Evolutionary conservation across 2,113 vertebrate genomes (phyloP).

Genomic region (Pterocles burchelli): DNA sequence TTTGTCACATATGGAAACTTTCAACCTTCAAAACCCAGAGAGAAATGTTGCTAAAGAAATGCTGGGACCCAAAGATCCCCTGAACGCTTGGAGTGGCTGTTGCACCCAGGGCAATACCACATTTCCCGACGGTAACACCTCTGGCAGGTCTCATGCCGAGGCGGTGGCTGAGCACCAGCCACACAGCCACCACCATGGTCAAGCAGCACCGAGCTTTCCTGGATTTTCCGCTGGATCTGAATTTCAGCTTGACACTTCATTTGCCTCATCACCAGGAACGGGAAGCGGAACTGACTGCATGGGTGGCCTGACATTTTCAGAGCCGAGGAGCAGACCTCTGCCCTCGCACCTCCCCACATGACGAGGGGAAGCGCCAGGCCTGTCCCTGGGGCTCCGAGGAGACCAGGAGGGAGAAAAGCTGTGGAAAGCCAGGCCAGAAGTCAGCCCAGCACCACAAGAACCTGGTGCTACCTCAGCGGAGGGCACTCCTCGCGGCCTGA

Average conservation of each 20-base stretch:
- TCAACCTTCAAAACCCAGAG: neutral
- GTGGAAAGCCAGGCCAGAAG: rapidly evolving
- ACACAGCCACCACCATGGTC: rapidly evolving
- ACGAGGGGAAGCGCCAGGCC: neutral
- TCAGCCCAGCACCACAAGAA: rapidly evolving
- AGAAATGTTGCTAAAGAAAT: neutral
- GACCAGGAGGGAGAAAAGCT: too few species aligned
- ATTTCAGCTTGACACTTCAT: neutral
- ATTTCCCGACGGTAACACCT: too few species aligned
- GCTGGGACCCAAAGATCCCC: too few species aligned
- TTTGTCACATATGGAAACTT: neutral
- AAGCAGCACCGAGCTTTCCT: rapidly evolving
- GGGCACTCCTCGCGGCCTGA: rapidly evolving
- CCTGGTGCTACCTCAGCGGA: rapidly evolving
- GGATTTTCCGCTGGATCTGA: neutral
- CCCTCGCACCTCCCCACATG: rapidly evolving
- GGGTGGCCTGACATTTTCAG: rapidly evolving
- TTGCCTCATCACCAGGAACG: rapidly evolving
- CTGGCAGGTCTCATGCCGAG: rapidly evolving
- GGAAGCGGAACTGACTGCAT: rapidly evolving
- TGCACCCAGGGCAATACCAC: rapidly evolving
- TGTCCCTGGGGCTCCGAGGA: rapidly evolving
- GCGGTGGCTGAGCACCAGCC: too few species aligned
- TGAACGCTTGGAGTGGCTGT: rapidly evolving
- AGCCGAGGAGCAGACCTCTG: rapidly evolving